Conservation (phyloP, 64 coral and sea anemone species). For the Actinia tenebrosa region DNA sequence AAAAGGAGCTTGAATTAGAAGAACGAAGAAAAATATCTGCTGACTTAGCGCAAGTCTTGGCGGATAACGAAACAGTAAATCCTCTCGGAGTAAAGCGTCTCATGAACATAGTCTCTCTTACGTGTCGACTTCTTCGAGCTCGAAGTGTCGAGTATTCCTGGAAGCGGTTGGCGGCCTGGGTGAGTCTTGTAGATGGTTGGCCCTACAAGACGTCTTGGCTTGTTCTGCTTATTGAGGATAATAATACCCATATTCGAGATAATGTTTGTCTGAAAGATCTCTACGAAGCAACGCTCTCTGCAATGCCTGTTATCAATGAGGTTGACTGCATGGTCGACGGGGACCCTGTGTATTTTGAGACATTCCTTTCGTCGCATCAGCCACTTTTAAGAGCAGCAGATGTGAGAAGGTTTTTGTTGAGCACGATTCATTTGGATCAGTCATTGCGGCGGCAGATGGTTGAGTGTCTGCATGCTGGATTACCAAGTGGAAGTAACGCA, state of each 20-base stretch:
- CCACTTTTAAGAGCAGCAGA: slow-evolving; percentile 76
- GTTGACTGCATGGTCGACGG: slow-evolving; percentile 89
- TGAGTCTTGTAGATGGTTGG: slow-evolving; percentile 93
- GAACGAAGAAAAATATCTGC: slow-evolving; percentile 72
- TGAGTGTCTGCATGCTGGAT: slow-evolving; percentile 69
- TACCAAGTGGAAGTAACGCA: slow-evolving; percentile 9
- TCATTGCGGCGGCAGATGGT: slow-evolving; percentile 84
- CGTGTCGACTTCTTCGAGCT: slow-evolving; percentile 86
- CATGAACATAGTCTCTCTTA: slow-evolving; percentile 84
- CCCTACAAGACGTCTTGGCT: slow-evolving; percentile 95
- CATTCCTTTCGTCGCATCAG: slow-evolving; percentile 83
- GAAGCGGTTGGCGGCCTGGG: slow-evolving; percentile 96
- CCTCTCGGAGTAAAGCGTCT: slow-evolving; percentile 89
- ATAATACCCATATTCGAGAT: slow-evolving; percentile 57
- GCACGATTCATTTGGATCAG: slow-evolving; percentile 84
- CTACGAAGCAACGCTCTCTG: slow-evolving; percentile 81
- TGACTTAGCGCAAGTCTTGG: slow-evolving; percentile 90
- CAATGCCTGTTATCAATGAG: slow-evolving; percentile 79
- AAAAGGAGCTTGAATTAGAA: slow-evolving; percentile 70
- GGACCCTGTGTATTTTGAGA: slow-evolving; percentile 96
- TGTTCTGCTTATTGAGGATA: slow-evolving; percentile 86
- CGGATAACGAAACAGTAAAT: slow-evolving; percentile 92
- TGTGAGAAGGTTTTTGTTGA: slow-evolving; percentile 58
- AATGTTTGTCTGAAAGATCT: slow-evolving; percentile 82
- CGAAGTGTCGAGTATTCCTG: slow-evolving; percentile 82